A percentile compares a stretch with the other conserved stretches of the same genome.
Conservation (phyloP, 2,888 invertebrate genomes). For the Hirtodrosophila alboralis region DNA sequence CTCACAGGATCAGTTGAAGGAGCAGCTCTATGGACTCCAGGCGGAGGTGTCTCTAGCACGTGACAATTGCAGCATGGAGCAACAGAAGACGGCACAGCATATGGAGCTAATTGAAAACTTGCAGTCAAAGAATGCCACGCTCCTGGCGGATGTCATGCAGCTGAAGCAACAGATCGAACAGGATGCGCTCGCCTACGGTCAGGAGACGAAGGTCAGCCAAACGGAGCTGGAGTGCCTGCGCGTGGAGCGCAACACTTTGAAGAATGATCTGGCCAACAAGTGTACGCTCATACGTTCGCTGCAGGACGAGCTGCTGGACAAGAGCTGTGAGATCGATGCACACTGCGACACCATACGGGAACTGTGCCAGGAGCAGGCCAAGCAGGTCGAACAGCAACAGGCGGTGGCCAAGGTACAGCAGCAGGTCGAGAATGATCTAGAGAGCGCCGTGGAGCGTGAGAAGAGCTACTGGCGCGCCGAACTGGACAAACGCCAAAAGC, state of each 20-base stretch:
- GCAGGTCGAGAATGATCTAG: conserved; percentile 83
- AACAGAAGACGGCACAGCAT: conserved; percentile 67
- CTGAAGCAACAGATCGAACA: conserved; percentile 81
- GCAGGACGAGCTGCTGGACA: conserved; percentile 82
- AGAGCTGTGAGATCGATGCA: conserved; percentile 82
- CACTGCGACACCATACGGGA: conserved; percentile 82
- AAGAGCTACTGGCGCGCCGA: conserved; percentile 84
- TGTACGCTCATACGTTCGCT: conserved; percentile 82
- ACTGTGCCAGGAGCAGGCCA: conserved; percentile 80
- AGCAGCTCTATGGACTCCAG: conserved; percentile 57
- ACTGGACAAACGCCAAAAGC: conserved; percentile 85
- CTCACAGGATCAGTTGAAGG: conserved; percentile 53
- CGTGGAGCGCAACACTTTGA: conserved; percentile 81
- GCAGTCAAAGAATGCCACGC: conserved; percentile 72
- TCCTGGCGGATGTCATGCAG: conserved; percentile 71
- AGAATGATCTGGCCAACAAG: conserved; percentile 81
- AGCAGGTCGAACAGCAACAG: conserved; percentile 83
- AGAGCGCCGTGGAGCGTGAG: conserved; percentile 84
- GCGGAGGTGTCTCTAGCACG: conserved; percentile 69
- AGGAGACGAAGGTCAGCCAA: conserved; percentile 78
- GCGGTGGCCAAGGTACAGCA: conserved; percentile 84
- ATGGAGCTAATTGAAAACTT: conserved; percentile 73
- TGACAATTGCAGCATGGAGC: conserved; percentile 57
- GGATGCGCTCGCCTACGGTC: conserved; percentile 80
- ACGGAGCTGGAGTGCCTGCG: conserved; percentile 81